Conservation (phyloP, 2,888 invertebrate genomes). For the Tetragonisca angustula region DNA sequence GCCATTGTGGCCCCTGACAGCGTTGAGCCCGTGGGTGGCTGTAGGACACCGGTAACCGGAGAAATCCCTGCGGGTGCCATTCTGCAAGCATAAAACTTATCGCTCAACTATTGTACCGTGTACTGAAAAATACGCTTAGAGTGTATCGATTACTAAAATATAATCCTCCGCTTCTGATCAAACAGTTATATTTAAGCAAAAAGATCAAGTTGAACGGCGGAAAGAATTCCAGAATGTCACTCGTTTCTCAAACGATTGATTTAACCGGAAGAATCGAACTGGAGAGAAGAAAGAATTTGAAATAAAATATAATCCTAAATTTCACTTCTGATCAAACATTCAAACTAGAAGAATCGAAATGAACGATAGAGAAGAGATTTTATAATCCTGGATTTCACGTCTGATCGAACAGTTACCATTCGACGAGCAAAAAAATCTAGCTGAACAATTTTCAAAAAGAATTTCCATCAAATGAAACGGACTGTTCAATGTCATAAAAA, state of each 20-base stretch:
- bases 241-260: no score
- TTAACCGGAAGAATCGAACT: no score
- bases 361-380: no score
- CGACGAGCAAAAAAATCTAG: background rate
- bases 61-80: conserved; percentile 72
- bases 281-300: no score
- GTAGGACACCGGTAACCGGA: conserved; percentile 52
- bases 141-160: background rate
- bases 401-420: background rate
- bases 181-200: fast-evolving
- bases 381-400: background rate
- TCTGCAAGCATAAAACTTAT: conserved; percentile 62
- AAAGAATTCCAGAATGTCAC: background rate
- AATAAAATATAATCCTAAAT: no score
- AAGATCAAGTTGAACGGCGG: background rate
- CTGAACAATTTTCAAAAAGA: background rate
- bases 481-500: background rate
- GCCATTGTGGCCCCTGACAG: conserved; percentile 60
- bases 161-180: background rate
- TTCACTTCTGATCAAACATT: background rate
- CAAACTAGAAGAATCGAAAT: no score
- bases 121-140: background rate
- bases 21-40: conserved; percentile 60
- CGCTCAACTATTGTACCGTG: background rate
- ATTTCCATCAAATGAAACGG: background rate